phyloP scores from a whole-genome alignment of 2,797 vertebrate genomes.

The Anableps anableps region DNA sequence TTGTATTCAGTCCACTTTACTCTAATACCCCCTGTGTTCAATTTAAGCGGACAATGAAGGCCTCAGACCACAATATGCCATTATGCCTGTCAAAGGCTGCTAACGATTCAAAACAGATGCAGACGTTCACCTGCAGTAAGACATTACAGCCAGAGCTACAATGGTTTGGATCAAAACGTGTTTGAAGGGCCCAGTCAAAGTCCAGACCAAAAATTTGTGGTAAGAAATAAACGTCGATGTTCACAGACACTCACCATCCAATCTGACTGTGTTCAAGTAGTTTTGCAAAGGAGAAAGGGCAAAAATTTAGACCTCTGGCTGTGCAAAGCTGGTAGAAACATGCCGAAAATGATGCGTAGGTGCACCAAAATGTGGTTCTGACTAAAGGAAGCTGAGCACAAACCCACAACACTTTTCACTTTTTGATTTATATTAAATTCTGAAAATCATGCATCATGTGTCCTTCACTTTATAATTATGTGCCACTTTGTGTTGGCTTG shows the following conservation, averaged over 20 bases:
- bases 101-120: background rate
- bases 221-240: background rate
- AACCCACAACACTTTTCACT: background rate
- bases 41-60: background rate
- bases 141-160: too few species aligned
- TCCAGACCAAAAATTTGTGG: background rate
- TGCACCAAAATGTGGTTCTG: background rate
- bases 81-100: background rate
- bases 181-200: background rate
- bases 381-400: background rate
- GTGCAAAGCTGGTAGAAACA: background rate
- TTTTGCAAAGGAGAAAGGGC: background rate
- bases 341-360: background rate
- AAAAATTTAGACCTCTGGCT: background rate
- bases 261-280: background rate
- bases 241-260: background rate
- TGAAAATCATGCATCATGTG: background rate
- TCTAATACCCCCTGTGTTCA: background rate
- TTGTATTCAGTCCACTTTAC: background rate
- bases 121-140: too few species aligned
- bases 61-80: too few species aligned
- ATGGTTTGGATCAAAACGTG: background rate
- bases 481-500: background rate
- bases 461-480: background rate
- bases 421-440: background rate